Evolutionary conservation across 2,888 invertebrate species (phyloP).

Genomic region (Pterostichus madidus): DNA sequence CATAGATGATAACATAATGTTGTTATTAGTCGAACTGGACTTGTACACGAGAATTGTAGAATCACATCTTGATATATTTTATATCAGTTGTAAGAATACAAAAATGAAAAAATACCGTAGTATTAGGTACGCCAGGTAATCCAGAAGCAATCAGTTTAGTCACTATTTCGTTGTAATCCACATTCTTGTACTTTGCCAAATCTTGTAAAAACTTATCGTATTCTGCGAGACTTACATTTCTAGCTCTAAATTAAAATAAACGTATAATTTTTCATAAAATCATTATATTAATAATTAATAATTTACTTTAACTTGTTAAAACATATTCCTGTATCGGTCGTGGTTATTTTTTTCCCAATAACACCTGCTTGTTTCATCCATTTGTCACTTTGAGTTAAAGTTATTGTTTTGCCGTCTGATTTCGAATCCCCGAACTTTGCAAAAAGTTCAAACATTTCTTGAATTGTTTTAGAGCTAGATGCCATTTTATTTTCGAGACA

Average conservation of each 20-base stretch:
- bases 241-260: conserved; percentile 70
- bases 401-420: conserved; percentile 91
- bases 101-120: conserved; percentile 49
- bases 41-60: no score
- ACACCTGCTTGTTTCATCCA: conserved; percentile 96
- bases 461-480: not conserved
- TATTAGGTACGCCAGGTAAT: conserved; percentile 80
- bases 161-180: conserved; percentile 87
- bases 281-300: not conserved
- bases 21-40: no score
- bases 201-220: conserved; percentile 87
- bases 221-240: conserved; percentile 72
- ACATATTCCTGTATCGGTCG: conserved; percentile 93
- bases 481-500: conserved; percentile 3
- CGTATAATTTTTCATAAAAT: not conserved
- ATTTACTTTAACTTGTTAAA: conserved; percentile 91
- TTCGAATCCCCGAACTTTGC: conserved; percentile 93
- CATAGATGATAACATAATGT: no score
- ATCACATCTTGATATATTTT: no score
- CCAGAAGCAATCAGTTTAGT: conserved; percentile 89
- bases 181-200: conserved; percentile 87
- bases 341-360: conserved; percentile 87
- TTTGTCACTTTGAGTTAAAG: conserved; percentile 94
- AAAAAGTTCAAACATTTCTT: conserved; percentile 76
- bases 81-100: no score